Evolutionary conservation across 2,888 invertebrate genomes (phyloP).

Genomic region (Drosophila bunnanda): DNA sequence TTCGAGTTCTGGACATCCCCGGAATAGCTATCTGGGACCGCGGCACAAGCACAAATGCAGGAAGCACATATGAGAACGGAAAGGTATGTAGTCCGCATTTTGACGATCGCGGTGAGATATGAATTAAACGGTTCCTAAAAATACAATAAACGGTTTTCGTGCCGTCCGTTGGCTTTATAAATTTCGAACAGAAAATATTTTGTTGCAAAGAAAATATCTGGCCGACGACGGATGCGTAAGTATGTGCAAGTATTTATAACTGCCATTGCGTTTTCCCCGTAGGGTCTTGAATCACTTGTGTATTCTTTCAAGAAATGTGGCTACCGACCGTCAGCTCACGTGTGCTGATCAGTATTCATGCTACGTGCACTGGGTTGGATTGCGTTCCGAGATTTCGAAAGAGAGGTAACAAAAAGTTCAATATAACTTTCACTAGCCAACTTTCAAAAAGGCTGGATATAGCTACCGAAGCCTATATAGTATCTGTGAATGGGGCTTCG

Average conservation of each 20-base stretch:
- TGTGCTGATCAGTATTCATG: conserved; percentile 46
- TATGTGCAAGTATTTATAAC: conserved; percentile 47
- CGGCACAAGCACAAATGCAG: conserved; percentile 22
- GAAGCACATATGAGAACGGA: conserved; percentile 36
- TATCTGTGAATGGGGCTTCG: conserved; percentile 10
- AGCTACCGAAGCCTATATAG: conserved; percentile 31
- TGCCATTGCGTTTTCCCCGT: conserved; percentile 35
- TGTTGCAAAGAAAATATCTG: conserved; percentile 35
- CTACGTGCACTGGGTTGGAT: conserved; percentile 55
- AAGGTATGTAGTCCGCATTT: conserved; percentile 35
- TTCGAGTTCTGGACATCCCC: conserved; percentile 78
- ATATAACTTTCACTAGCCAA: conserved; percentile 61
- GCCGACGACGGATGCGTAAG: conserved; percentile 16
- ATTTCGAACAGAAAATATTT: conserved; percentile 23
- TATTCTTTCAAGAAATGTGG: conserved; percentile 51
- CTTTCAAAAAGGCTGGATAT: conserved; percentile 30
- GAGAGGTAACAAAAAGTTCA: conserved; percentile 31
- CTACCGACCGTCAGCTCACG: conserved; percentile 38
- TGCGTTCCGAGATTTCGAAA: conserved; percentile 39
- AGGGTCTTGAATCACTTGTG: conserved; percentile 47
- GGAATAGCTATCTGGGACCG: conserved; percentile 36
- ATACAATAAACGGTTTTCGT: conserved; percentile 39
- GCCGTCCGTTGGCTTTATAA: conserved; percentile 41
- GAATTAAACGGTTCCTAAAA: conserved; percentile 42
- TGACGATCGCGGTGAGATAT: conserved; percentile 29